Conservation (phyloP, 2,113 vertebrate species). For the Pseudopodoces humilis region DNA sequence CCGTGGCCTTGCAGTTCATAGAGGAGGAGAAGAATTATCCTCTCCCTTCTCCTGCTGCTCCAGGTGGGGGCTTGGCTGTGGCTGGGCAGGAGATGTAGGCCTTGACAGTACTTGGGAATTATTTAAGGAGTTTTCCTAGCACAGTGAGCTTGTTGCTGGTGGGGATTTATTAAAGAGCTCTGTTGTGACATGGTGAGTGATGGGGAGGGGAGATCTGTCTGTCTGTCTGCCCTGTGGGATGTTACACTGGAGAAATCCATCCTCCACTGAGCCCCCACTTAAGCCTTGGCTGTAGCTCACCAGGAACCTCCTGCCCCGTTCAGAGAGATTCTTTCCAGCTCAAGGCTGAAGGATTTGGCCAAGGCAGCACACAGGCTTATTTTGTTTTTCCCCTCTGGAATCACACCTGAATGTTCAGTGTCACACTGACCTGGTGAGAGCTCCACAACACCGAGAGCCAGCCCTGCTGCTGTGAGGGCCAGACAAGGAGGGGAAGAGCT, state of each 20-base stretch:
- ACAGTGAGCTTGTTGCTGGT: background rate
- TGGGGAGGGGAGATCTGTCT: background rate
- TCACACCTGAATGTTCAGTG: background rate
- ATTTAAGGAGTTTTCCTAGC: background rate
- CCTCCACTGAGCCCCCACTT: background rate
- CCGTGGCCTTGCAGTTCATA: slow-evolving; percentile 96
- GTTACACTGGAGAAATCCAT: background rate
- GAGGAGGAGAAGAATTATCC: slow-evolving; percentile 98
- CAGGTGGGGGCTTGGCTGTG: slow-evolving; percentile 71
- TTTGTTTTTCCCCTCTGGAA: background rate
- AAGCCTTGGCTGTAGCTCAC: background rate
- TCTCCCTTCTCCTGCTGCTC: slow-evolving; percentile 85
- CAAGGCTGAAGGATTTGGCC: background rate
- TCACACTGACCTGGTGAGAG: background rate
- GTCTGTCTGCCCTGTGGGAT: background rate
- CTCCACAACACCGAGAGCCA: background rate
- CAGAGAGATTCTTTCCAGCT: background rate
- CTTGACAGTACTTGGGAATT: background rate
- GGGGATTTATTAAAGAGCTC: background rate
- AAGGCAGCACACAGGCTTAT: background rate
- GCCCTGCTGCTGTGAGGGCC: background rate
- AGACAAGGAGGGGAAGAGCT: background rate
- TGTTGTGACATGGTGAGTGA: background rate
- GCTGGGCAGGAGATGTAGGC: background rate
- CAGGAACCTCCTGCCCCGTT: background rate